These are phyloP conservation scores for Artemia sp. DNA, from an alignment of 2,888 invertebrate genomes.

Conservation along the genomic window DNA sequence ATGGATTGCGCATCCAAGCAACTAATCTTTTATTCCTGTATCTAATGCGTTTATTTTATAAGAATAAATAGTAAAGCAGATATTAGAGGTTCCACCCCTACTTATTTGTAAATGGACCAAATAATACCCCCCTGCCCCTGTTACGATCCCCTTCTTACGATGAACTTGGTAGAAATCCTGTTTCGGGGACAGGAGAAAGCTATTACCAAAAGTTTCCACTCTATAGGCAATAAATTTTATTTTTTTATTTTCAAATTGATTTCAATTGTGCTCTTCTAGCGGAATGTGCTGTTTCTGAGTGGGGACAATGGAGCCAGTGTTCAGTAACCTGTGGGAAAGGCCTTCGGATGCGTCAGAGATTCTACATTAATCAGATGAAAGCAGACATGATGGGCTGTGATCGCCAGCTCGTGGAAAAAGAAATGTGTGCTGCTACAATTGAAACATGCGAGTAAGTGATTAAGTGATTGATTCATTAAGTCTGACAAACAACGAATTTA, in stretches of 20 bases:
- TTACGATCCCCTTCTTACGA: no score
- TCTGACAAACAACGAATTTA: no score
- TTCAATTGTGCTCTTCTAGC: slow-evolving; percentile 28
- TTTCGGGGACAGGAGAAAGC: no score
- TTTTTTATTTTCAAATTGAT: slow-evolving; percentile 10
- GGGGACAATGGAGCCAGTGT: slow-evolving; percentile 35
- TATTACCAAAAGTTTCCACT: no score
- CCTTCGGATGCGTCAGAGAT: slow-evolving; percentile 39
- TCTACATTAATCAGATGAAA: slow-evolving; percentile 39
- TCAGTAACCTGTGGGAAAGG: slow-evolving; percentile 37
- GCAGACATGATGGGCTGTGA: slow-evolving; percentile 44
- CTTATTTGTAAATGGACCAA: no score
- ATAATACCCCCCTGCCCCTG: no score
- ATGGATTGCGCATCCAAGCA: no score
- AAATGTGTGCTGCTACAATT: slow-evolving; percentile 28
- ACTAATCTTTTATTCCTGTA: no score
- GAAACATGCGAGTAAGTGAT: slow-evolving; percentile 40
- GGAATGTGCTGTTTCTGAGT: slow-evolving; percentile 36
- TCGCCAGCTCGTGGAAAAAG: slow-evolving; percentile 30
- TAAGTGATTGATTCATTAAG: not conserved
- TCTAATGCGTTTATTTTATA: no score
- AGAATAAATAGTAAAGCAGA: no score
- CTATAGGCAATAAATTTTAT: not conserved
- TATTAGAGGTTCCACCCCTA: no score
- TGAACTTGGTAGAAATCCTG: no score